Base-by-base conservation (phyloP, 2,888 invertebrate species). In the Xanthorhoe spadicearia region DNA sequence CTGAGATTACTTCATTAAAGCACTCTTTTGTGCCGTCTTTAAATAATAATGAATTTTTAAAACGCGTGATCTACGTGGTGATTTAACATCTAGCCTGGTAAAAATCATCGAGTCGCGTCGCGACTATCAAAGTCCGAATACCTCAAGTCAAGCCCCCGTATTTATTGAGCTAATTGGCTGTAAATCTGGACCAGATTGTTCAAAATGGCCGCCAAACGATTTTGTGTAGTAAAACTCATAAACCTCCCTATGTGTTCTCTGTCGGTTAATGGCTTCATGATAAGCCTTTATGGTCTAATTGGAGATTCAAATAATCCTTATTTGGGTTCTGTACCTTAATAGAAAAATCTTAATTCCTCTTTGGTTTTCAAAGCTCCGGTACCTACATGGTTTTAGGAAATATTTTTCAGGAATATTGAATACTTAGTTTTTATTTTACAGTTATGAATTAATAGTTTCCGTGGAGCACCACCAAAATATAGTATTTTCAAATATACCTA, bases 171-270 rank as follows among this genome's bases (percentile, higher is more conserved):
- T 92, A 92, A 92, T 92, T 92, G 90, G 91, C 88, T 88, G 87
- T 92, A 90, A 90, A 92, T 89, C 82, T 84, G 78, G 83, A 76
- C 82, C 75, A 81, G 87, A 89, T 90, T 89, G 88, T 89, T 88
- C 75, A 81, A 87, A 90, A 89, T 86, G 86, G 86, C 84, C 85
- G 84, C 82, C 38, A 85, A 83, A 85, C 88, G 86, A 92, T 92
- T 92, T 91, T 84, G 83, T 88, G 87, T 88, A 89, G 89, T 91
- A 86, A 90, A 92, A 86, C 88, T 88, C 89, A 91, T 92, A 92
- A 92, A 92, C 91, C 91, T 86, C 91, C 90, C 90, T 84, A 84
- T 80, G 83, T 82, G 88, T 86, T 81, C 80, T 79, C 78, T 85
- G 87, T 86, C 84, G 79, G 87, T 86, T 92, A 92, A 92, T 90